phyloP scores from a whole-genome alignment of 2,113 vertebrate species.

The Emydocephalus ijimae region DNA sequence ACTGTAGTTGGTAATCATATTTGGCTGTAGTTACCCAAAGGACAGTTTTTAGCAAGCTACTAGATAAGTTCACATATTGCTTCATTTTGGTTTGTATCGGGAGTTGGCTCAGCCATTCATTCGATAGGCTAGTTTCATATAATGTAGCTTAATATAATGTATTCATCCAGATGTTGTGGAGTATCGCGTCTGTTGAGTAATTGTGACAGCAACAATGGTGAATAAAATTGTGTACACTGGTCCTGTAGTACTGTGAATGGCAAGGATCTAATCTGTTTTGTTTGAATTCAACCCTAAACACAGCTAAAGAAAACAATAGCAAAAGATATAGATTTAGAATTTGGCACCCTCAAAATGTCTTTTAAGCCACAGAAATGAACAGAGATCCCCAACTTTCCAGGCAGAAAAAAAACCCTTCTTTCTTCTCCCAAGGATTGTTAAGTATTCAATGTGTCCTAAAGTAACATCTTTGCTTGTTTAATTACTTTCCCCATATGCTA shows the following conservation, averaged over 20 bases:
- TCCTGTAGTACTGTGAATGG: not conserved
- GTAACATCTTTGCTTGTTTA: not conserved
- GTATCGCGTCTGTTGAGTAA: not conserved
- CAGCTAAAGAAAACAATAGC: not conserved
- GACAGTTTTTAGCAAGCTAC: not conserved
- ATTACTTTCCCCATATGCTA: not conserved
- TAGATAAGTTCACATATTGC: not conserved
- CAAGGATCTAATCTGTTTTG: not conserved
- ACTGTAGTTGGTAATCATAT: not conserved
- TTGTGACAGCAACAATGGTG: not conserved
- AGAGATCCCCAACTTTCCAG: not conserved
- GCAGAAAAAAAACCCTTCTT: not conserved
- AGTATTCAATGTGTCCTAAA: not conserved
- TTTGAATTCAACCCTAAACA: not conserved
- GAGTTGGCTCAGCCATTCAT: not conserved
- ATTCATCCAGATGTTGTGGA: not conserved
- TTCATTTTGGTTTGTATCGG: not conserved
- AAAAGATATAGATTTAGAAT: not conserved
- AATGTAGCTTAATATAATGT: not conserved
- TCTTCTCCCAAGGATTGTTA: not conserved
- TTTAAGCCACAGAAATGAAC: not conserved
- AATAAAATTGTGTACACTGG: not conserved
- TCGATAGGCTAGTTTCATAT: not conserved
- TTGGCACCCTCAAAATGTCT: not conserved
- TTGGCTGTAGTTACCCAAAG: not conserved